Evolutionary conservation across 2,888 invertebrate genomes (phyloP).

Genomic region (Ophion obscuratus): DNA sequence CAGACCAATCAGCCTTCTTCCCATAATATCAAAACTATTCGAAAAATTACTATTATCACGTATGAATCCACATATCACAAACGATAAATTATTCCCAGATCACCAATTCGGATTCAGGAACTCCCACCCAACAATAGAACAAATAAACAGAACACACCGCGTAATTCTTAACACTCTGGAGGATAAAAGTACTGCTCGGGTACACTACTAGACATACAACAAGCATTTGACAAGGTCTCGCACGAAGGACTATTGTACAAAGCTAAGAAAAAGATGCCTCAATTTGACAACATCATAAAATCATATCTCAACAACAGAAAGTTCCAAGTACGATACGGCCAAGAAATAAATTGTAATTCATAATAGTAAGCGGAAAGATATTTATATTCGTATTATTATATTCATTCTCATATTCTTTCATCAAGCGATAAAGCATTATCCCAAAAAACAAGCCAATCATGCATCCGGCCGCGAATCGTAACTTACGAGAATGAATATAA

Average conservation of each 20-base stretch:
- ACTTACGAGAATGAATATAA: too few relatives aligned
- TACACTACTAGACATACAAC: slow-evolving; percentile 65
- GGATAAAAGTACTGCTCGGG: too few relatives aligned
- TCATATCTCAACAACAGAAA: too few relatives aligned
- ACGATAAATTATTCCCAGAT: slow-evolving; percentile 56
- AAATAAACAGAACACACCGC: slow-evolving; percentile 63
- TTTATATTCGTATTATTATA: too few relatives aligned
- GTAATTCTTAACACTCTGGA: slow-evolving; percentile 62
- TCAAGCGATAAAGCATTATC: too few relatives aligned
- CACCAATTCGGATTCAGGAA: slow-evolving; percentile 71
- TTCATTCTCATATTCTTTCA: too few relatives aligned
- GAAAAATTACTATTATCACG: slow-evolving; percentile 69
- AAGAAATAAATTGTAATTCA: too few relatives aligned
- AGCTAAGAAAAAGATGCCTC: slow-evolving; percentile 58
- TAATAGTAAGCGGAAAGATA: too few relatives aligned
- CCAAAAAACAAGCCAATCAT: too few relatives aligned
- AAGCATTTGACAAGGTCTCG: slow-evolving; percentile 52
- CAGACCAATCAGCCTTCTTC: slow-evolving; percentile 65
- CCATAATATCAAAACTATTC: too few relatives aligned
- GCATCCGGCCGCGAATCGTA: too few relatives aligned
- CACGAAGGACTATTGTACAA: slow-evolving; percentile 67
- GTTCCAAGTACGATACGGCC: too few relatives aligned
- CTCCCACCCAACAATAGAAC: slow-evolving; percentile 68
- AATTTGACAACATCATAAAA: slow-evolving; percentile 49
- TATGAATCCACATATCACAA: slow-evolving; percentile 52